Evolutionary conservation across 2,113 vertebrate species (phyloP), one percentile per base, ranked within the genome.

Genomic region (Nibea albiflora): DNA sequence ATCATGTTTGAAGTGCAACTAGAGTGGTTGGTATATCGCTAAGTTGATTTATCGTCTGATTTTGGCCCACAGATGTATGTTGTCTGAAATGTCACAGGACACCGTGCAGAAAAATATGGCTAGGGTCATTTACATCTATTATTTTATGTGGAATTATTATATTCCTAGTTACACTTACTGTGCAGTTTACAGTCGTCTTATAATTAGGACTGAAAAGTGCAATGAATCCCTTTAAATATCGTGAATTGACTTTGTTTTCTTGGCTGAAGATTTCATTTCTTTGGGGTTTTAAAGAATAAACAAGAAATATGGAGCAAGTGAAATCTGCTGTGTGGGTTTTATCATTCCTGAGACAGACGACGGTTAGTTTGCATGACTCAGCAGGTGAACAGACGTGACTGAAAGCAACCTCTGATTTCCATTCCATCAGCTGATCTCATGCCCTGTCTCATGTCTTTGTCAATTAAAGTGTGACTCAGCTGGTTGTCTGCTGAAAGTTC

Each of bases 401-500:
- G 3, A 26, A 15, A 8, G 4, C 3, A 63, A 31, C 46, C 20
- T 53, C 39, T n/a, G 3, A 2, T 60, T 56, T 57, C 14, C 52
- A 35, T 47, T 0, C 14, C n/a, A n/a, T 56, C 78, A 58, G 62
- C 84, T 81, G 78, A 77, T 57, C 22, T 67, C 50, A 31, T 35
- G 47, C 22, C 31, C 11, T 26, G 54, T 54, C 53, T 47, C 19
- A 31, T 73, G 22, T 12, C 3, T 26, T 26, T 26, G 24, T 26
- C 24, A 39, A 4, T 56, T 4, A 11, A 35, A 61, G 42, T 57
- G 39, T 44, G 66, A 58, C 28, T 65, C 70, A 10, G 52, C 52
- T 57, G 22, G 53, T 47, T 17, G 26, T 49, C 24, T 24, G 68
- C 24, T 52, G 35, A 42, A 26, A 8, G 0, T 46, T 46, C 1